Evolutionary conservation across 2,797 vertebrate species (phyloP).

Genomic region (Sebastes iracundus): DNA sequence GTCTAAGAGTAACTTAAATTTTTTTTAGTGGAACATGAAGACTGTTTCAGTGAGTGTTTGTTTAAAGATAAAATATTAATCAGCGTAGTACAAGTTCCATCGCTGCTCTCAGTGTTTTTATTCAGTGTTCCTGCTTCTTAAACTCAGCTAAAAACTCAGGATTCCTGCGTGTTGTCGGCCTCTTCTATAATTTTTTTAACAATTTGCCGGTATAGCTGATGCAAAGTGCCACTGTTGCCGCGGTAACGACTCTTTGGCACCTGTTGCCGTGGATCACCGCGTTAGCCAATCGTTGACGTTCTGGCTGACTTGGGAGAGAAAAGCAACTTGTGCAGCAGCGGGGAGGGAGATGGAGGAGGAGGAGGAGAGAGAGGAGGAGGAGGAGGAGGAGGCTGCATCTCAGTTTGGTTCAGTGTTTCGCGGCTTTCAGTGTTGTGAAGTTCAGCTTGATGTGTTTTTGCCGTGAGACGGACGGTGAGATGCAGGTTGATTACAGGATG

Average conservation of each 20-base stretch:
- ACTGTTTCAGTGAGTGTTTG: too few relatives aligned
- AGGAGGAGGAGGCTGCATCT: neutral
- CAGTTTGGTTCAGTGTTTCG: neutral
- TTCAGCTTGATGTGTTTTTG: neutral
- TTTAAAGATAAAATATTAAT: too few relatives aligned
- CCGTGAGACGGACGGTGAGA: too few relatives aligned
- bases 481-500: too few relatives aligned
- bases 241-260: slow-evolving; percentile 52
- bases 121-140: neutral
- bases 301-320: slow-evolving; percentile 18
- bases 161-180: neutral
- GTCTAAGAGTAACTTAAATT: too few relatives aligned
- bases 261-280: slow-evolving; percentile 51
- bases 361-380: neutral
- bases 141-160: neutral
- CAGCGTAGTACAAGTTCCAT: neutral
- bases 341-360: neutral
- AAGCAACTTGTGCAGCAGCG: neutral
- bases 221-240: slow-evolving; percentile 40
- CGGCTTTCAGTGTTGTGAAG: neutral
- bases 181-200: neutral
- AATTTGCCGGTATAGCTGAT: slow-evolving; percentile 25
- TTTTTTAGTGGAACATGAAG: too few relatives aligned
- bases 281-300: slow-evolving; percentile 5
- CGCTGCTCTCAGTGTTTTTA: neutral